A percentile compares a stretch with the other conserved stretches of the same genome.
Conservation (phyloP, 2,888 invertebrate genomes). For the Tetranychus piercei region DNA sequence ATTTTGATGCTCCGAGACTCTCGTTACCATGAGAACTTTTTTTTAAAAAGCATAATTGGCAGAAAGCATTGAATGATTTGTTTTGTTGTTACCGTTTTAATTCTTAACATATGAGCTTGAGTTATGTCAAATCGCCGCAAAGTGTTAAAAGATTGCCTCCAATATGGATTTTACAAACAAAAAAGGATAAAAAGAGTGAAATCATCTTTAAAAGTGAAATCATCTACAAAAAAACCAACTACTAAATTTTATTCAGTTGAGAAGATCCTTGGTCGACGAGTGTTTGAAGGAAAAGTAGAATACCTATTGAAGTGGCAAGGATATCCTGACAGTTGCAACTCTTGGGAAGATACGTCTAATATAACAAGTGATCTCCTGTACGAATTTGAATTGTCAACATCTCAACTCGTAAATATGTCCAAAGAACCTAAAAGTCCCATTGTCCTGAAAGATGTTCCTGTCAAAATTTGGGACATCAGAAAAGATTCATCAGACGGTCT, state of each 20-base stretch:
- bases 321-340: not conserved
- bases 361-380: not conserved
- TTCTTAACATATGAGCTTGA: too few relatives aligned
- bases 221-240: not conserved
- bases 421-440: not conserved
- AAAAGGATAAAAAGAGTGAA: too few relatives aligned
- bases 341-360: not conserved
- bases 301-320: constrained; percentile 4
- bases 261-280: not conserved
- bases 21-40: too few relatives aligned
- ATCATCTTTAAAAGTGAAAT: too few relatives aligned
- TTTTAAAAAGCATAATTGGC: too few relatives aligned
- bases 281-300: not conserved
- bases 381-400: not conserved
- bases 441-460: not conserved
- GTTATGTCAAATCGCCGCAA: too few relatives aligned
- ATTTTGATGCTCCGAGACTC: too few relatives aligned
- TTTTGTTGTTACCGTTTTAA: too few relatives aligned
- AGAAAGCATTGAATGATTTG: too few relatives aligned
- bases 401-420: not conserved
- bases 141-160: too few relatives aligned
- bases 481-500: not conserved
- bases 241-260: not conserved
- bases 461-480: not conserved
- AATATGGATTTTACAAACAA: too few relatives aligned